Base-by-base conservation (phyloP, 2,888 invertebrate species). In the Drosophila meridionalis region DNA sequence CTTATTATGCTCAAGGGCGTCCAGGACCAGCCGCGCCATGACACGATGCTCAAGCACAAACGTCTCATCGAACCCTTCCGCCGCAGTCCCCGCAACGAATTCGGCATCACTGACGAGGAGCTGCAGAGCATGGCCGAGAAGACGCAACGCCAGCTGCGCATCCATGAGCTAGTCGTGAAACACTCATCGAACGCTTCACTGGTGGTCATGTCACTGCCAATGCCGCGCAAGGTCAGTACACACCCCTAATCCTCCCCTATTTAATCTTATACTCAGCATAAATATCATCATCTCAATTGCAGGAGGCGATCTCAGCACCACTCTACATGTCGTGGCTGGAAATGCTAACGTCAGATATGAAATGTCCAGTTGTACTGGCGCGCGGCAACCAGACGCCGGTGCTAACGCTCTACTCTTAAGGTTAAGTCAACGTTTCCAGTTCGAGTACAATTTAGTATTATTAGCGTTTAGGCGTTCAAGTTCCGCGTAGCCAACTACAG, bases 281-380 rank as follows among this genome's bases (percentile, higher is more conserved):
- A 4, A 34, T 26, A 38, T 26, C 9, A 43, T 45, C 26, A 4
- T 59, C 26, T 53, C 4, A 32, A 60, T 81, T 84, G 1, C 91
- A 95, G 94, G 97, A 97, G 52, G 96, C 96, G 0, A 96, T 98
- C 63, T 97, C 98, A 2, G 97, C 98, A 3, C 96, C 97, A 0
- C 94, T 99, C 58, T 99, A 99, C 94, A 97, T 99, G 97, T 97
- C 98, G 12, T 99, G 99, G 99, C 93, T 99, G 87, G 99, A 99
- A 94, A 95, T 96, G 89, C 94, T 99, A 85, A 98, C 98, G 38
- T 95, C 95, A 78, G 97, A 97, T 92, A 95, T 99, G 94, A 98
- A 98, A 43, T 92, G 93, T 67, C 98, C 99, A 0, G 96, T 97
- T 92, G 94, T 99, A 60, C 94, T 98, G 86, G 96, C 97, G 55